These are phyloP conservation scores for Microtus obscurus DNA, from an alignment of 2,797 vertebrate genomes.

Conservation along the genomic window DNA sequence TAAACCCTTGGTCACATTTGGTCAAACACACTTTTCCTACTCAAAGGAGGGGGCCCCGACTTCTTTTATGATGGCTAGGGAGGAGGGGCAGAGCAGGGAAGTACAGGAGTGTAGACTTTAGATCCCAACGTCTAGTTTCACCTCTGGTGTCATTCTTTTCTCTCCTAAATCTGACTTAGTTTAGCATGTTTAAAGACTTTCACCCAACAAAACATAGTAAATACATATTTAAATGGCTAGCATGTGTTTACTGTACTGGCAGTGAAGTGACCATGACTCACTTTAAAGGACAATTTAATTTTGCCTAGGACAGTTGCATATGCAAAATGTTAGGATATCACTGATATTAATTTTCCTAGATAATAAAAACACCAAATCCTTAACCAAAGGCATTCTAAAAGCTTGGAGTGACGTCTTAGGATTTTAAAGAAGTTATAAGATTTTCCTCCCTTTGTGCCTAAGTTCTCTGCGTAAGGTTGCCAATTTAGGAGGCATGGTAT, in stretches of 20 bases:
- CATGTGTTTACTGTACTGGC: background rate
- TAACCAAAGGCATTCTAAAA: background rate
- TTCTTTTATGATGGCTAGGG: background rate
- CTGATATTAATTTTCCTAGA: conserved; percentile 7
- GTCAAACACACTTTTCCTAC: background rate
- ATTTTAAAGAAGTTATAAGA: background rate
- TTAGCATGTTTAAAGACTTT: background rate
- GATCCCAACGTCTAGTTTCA: background rate
- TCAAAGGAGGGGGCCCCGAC: background rate
- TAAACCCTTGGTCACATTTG: background rate
- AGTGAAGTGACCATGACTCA: conserved; percentile 12
- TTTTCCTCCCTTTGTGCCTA: background rate
- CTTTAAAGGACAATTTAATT: conserved; percentile 16
- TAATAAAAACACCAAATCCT: background rate
- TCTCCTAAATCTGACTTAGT: background rate
- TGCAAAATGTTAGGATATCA: conserved; percentile 30
- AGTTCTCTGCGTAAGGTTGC: background rate
- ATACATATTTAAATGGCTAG: background rate
- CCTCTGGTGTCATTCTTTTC: background rate
- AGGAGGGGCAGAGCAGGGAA: too few species aligned
- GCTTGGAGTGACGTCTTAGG: background rate
- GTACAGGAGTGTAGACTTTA: background rate
- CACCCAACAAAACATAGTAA: background rate
- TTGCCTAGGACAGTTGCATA: background rate
- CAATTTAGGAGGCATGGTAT: background rate